phyloP scores from a whole-genome alignment of 2,113 vertebrate species.

The Collichthys lucidus region DNA sequence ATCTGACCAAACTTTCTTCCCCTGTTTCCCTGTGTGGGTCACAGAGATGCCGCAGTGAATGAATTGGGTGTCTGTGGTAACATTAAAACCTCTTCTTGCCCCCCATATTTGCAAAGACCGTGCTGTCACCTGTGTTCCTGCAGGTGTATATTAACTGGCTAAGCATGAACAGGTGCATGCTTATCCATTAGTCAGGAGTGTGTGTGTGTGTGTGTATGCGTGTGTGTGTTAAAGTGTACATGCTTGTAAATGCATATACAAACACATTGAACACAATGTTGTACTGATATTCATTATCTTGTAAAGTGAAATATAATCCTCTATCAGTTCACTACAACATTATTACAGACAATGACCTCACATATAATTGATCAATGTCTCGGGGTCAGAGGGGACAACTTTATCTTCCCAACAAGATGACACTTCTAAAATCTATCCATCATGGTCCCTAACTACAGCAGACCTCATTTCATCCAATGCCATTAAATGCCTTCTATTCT shows the following conservation, averaged over 20 bases:
- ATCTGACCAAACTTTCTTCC: too few species aligned
- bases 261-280: not conserved
- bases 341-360: too few species aligned
- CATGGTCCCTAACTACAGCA: not conserved
- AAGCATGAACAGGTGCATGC: constrained; percentile 15
- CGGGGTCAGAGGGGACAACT: too few species aligned
- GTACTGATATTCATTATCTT: not conserved
- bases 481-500: not conserved
- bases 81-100: constrained; percentile 6
- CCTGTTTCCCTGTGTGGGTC: too few species aligned
- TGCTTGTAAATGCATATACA: too few species aligned
- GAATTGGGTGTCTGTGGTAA: not conserved
- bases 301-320: not conserved
- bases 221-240: not conserved
- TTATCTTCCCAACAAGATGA: too few species aligned
- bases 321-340: not conserved
- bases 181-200: too few species aligned
- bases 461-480: not conserved
- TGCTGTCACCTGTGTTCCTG: constrained; percentile 23
- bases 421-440: not conserved
- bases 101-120: constrained; percentile 4
- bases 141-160: constrained; percentile 14
- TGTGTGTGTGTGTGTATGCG: not conserved
- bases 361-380: too few species aligned
- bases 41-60: too few species aligned